Evolutionary conservation across 2,797 vertebrate species (phyloP), one percentile per base, ranked within the genome.

Genomic region (Falco biarmicus): DNA sequence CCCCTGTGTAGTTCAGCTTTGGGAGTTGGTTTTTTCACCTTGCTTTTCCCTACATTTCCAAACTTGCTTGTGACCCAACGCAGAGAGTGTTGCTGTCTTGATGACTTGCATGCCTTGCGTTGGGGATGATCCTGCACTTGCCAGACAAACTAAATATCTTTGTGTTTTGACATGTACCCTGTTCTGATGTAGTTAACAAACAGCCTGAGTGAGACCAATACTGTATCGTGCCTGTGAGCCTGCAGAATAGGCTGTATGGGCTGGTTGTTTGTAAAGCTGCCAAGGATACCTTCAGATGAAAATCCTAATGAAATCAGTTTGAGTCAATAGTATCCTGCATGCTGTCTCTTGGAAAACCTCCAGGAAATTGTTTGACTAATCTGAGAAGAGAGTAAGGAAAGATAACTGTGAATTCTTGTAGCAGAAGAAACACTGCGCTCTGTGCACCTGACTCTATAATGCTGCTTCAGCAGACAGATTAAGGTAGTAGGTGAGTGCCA

Each of bases 261-360:
- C 53, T 86, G 65, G 41, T 45, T 79, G 63, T 5, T 39, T 64
- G 48, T 71, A 21, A 59, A 54, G 89, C 78, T 92, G 84, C 79
- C 77, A 47, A 1, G 37, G 84, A 32, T 18, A 56, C 78, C 81
- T 84, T 48, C 41, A 89, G 75, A n/a, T 66, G 69, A 63, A 41
- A 87, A 87, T 26, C 68, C 71, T 56, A 16, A 77, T 70, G 82
- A 85, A 94, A 87, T 91, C 34, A 1, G 26, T 66, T 76, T 9
- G 71, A 96, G 75, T 91, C 84, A 83, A 39, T 70, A 51, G 75
- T 26, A 85, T 74, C 91, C 79, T 73, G 86, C 70, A 15, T 77
- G 81, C 86, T 84, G 68, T 41, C 64, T 95, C 77, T 83, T 95
- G 84, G 84, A 95, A 85, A 66, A 65, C 11, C 68, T 93, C 82